phyloP scores from a whole-genome alignment of 2,888 invertebrate genomes.

The Exocentrus adspersus region DNA sequence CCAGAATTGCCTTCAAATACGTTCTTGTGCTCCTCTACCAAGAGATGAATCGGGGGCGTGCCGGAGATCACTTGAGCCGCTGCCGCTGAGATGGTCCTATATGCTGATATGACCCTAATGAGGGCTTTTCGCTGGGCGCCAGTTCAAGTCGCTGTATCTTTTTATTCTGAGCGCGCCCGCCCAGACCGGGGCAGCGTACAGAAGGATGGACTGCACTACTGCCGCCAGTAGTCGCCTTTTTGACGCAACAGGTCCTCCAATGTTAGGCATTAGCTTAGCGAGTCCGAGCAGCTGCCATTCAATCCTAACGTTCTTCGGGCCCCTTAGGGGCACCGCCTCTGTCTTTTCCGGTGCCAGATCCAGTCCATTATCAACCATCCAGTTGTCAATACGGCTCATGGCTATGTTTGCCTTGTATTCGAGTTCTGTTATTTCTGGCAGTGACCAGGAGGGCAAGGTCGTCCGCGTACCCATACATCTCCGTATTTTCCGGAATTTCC shows the following conservation, averaged over 20 bases:
- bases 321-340: neutral
- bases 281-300: no score
- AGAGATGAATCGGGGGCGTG: no score
- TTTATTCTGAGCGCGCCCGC: neutral
- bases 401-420: neutral
- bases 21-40: no score
- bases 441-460: neutral
- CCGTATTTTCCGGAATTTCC: neutral
- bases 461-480: neutral
- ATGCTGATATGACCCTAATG: neutral
- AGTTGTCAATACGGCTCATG: neutral
- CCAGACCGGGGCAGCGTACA: neutral
- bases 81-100: neutral
- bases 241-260: neutral
- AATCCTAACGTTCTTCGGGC: neutral
- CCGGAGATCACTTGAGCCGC: no score
- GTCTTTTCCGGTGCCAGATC: neutral
- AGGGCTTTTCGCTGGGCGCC: neutral
- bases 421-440: neutral
- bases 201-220: neutral
- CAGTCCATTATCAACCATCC: neutral
- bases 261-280: neutral
- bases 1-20: no score
- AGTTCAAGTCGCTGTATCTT: neutral
- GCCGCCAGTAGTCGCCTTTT: neutral